Evolutionary conservation across 1,140 invertebrate genomes (phyloP).

Genomic region (Episyrphus balteatus): DNA sequence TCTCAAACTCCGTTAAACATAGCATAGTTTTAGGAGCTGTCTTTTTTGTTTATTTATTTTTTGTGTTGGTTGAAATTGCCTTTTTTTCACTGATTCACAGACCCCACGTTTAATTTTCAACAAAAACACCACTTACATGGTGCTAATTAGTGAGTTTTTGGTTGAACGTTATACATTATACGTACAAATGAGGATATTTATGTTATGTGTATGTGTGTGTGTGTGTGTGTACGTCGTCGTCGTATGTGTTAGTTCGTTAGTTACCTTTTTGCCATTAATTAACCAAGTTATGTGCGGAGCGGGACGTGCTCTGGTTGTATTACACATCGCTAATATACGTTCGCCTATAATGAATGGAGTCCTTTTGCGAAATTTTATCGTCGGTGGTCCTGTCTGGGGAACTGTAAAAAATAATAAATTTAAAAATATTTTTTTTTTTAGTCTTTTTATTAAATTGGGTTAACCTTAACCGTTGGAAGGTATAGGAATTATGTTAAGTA

Average conservation of each 20-base stretch:
- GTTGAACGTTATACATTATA: no score
- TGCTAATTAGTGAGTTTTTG: no score
- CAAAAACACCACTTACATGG: no score
- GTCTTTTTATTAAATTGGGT: background rate
- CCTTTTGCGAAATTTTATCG: slow-evolving; percentile 58
- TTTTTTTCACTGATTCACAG: no score
- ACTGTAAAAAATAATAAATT: slow-evolving; percentile 42
- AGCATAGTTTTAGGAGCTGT: no score
- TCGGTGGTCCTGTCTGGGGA: slow-evolving; percentile 55
- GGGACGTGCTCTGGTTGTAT: slow-evolving; percentile 58
- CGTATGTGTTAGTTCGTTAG: slow-evolving; percentile 5
- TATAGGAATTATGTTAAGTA: background rate
- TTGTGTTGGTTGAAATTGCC: no score
- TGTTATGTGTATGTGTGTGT: no score
- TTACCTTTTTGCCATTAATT: slow-evolving; percentile 70
- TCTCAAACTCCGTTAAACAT: no score
- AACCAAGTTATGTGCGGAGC: slow-evolving; percentile 71
- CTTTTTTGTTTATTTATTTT: no score
- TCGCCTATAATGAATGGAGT: slow-evolving; percentile 54
- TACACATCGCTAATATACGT: slow-evolving; percentile 62
- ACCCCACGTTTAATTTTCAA: no score
- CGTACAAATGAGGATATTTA: no score
- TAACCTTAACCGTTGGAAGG: background rate
- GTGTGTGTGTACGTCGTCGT: no score
- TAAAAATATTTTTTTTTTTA: background rate